A percentile compares a stretch with the other conserved stretches of the same genome.
Conservation (phyloP, 2,888 invertebrate species). For the Drosophila demipolita region DNA sequence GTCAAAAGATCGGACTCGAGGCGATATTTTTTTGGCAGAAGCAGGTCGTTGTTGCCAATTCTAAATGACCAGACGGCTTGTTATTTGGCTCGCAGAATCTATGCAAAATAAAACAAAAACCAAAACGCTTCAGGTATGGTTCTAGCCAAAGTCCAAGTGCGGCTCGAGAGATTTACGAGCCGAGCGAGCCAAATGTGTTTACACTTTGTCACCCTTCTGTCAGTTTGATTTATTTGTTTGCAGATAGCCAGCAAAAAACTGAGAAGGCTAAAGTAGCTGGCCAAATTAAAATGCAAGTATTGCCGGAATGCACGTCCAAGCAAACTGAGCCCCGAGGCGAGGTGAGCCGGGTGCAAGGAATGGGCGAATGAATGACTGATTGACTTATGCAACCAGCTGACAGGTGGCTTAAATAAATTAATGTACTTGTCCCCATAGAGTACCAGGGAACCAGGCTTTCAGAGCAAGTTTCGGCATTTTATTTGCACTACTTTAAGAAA, state of each 20-base stretch:
- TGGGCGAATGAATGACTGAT: conserved; percentile 77
- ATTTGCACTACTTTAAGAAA: not conserved
- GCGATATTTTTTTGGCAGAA: conserved; percentile 10
- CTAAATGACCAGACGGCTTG: conserved; percentile 61
- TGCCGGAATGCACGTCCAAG: conserved; percentile 68
- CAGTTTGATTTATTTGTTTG: conserved; percentile 83
- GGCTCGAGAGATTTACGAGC: conserved; percentile 77
- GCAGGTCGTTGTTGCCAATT: conserved; percentile 44
- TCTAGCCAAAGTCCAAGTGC: conserved; percentile 74
- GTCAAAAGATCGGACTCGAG: conserved; percentile 14
- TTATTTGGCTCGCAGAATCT: conserved; percentile 53
- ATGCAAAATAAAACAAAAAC: conserved; percentile 62
- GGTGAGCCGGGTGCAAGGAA: conserved; percentile 44
- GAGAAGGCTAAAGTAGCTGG: conserved; percentile 66
- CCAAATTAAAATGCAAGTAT: conserved; percentile 82
- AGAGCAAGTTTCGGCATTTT: conserved; percentile 6
- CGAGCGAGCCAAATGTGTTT: conserved; percentile 83
- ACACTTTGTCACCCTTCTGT: conserved; percentile 84
- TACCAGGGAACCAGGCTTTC: conserved; percentile 26
- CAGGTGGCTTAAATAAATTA: conserved; percentile 79
- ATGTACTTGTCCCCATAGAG: conserved; percentile 40
- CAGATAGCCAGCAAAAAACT: conserved; percentile 69
- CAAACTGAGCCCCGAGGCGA: conserved; percentile 9
- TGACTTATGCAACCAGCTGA: conserved; percentile 75
- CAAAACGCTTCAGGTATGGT: conserved; percentile 57